These are phyloP conservation scores for Montipora cactus DNA, from an alignment of 64 coral and sea anemone genomes.

Conservation along the genomic window DNA sequence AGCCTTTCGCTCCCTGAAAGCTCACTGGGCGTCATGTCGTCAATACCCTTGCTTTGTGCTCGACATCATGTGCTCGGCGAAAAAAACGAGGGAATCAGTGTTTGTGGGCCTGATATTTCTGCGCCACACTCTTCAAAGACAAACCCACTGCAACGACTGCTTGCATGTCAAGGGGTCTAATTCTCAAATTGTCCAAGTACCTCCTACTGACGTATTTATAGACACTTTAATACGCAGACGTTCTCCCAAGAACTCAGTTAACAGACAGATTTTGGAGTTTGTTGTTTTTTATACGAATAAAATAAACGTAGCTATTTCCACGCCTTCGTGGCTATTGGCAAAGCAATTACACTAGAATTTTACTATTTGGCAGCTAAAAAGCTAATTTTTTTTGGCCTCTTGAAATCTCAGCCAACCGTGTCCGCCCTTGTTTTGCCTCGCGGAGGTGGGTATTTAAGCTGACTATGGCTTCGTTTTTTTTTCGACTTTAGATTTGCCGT, in stretches of 20 bases:
- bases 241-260: background rate
- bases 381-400: constrained; percentile 30
- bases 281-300: background rate
- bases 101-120: background rate
- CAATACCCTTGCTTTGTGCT: background rate
- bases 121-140: background rate
- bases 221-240: background rate
- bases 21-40: background rate
- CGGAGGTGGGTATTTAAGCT: background rate
- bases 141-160: background rate
- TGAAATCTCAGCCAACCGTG: constrained; percentile 15
- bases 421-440: background rate
- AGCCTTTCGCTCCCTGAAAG: background rate
- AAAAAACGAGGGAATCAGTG: background rate
- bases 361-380: constrained; percentile 11
- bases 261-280: background rate
- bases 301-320: background rate
- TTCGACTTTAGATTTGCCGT: background rate
- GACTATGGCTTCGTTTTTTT: background rate
- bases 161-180: background rate
- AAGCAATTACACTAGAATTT: background rate
- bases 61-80: constrained; percentile 13
- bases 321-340: background rate
- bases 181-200: background rate
- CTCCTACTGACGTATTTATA: background rate